Percentiles rank a stretch among this genome's conserved stretches.
phyloP scores from a whole-genome alignment of 2,113 vertebrate species.

The Aphyosemion australe region DNA sequence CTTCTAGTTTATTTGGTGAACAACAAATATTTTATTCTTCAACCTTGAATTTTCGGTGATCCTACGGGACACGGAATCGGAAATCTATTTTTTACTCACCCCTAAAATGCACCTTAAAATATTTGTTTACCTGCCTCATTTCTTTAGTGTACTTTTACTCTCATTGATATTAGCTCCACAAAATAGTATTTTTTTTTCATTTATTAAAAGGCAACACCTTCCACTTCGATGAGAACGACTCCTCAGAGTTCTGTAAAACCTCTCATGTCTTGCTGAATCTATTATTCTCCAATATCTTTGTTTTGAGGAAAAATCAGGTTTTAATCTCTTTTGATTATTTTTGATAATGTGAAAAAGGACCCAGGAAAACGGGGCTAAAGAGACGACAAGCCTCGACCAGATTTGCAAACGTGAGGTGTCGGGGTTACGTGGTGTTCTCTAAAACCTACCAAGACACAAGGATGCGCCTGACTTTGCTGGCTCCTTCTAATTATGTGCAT shows the following conservation, averaged over 20 bases:
- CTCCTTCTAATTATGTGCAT: conserved; percentile 48
- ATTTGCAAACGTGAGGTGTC: conserved; percentile 24
- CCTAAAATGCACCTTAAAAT: not conserved
- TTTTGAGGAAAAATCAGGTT: not conserved
- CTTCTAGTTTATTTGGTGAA: not conserved
- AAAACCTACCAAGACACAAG: conserved; percentile 1
- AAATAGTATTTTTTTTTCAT: no score
- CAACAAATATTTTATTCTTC: not conserved
- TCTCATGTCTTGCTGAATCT: not conserved
- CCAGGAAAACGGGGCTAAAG: conserved; percentile 1
- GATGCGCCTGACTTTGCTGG: conserved; percentile 27
- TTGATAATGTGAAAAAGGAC: not conserved
- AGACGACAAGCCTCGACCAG: not conserved
- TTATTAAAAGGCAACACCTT: not conserved
- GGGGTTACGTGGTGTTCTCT: not conserved
- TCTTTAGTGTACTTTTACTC: not conserved
- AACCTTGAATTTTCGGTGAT: not conserved
- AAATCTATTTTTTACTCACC: not conserved
- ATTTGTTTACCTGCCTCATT: not conserved
- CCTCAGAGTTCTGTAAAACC: not conserved
- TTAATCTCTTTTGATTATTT: conserved; percentile 3
- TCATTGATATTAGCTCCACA: not conserved
- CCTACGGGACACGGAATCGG: not conserved
- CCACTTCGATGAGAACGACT: not conserved
- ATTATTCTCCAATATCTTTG: not conserved